A percentile compares a stretch with the other conserved stretches of the same genome.
Conservation (phyloP, 2,113 vertebrate genomes). For the Astatotilapia flaviijosephi region DNA sequence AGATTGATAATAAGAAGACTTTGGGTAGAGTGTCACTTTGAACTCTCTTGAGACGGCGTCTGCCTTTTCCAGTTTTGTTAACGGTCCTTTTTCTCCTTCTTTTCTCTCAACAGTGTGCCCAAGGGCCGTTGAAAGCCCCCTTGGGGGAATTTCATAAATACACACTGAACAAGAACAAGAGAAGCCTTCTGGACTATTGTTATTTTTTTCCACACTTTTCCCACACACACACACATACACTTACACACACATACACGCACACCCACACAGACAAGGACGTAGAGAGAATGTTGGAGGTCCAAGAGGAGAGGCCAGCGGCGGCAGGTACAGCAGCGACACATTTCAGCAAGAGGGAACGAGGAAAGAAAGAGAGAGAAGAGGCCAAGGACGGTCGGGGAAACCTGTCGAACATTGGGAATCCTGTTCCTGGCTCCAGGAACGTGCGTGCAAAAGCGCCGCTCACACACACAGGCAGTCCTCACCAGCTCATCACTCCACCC, state of each 20-base stretch:
- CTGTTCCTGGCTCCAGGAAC: conserved; percentile 59
- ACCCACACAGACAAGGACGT: conserved; percentile 52
- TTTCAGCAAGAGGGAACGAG: conserved; percentile 70
- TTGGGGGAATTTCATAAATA: conserved; percentile 66
- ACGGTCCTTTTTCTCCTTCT: conserved; percentile 17
- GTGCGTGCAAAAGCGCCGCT: conserved; percentile 60
- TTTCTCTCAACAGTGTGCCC: conserved; percentile 61
- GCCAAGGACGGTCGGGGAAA: conserved; percentile 64
- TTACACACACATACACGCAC: not conserved
- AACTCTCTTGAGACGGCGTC: not conserved
- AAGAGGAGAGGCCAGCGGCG: conserved; percentile 73
- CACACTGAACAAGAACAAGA: conserved; percentile 41
- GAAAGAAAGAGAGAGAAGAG: conserved; percentile 69
- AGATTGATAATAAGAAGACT: not conserved
- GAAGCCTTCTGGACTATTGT: conserved; percentile 58
- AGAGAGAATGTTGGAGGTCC: conserved; percentile 73
- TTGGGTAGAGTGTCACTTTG: not conserved
- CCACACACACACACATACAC: not conserved
- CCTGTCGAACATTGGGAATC: conserved; percentile 62
- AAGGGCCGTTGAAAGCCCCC: conserved; percentile 72
- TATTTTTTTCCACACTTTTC: conserved; percentile 42
- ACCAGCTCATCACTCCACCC: conserved; percentile 70
- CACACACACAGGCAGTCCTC: conserved; percentile 64
- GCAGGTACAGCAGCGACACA: conserved; percentile 71
- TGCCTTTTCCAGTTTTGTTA: conserved; percentile 13